Evolutionary conservation across 2,797 vertebrate species (phyloP).

Genomic region (Glyptemys insculpta): DNA sequence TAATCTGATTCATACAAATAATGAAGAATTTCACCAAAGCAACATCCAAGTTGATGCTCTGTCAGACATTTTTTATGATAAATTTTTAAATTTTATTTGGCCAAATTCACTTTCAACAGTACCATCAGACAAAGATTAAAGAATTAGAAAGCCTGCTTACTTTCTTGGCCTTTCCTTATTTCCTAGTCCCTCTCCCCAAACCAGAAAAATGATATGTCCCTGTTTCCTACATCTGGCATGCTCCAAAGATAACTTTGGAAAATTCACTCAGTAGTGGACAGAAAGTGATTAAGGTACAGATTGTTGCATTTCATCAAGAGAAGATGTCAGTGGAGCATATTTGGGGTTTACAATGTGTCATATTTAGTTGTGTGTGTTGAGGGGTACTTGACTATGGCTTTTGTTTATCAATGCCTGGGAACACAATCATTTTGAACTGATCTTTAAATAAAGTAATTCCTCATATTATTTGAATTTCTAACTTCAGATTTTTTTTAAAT

Average conservation of each 20-base stretch:
- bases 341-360: background rate
- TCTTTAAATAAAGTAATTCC: background rate
- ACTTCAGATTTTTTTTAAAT: background rate
- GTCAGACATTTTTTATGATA: background rate
- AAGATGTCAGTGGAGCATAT: background rate
- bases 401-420: background rate
- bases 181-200: background rate
- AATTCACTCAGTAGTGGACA: background rate
- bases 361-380: accelerated
- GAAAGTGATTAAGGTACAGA: accelerated
- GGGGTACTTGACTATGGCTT: background rate
- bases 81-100: background rate
- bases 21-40: background rate
- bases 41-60: background rate
- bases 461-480: background rate
- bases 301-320: background rate
- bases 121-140: background rate
- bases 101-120: background rate
- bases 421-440: background rate
- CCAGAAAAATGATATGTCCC: background rate
- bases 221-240: background rate
- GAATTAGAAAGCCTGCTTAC: background rate
- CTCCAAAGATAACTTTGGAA: background rate
- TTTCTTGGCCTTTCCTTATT: background rate
- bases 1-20: background rate